A percentile compares a stretch with the other conserved stretches of the same genome.
These are phyloP conservation scores for Hyposoter dolosus DNA, from an alignment of 2,888 invertebrate genomes.

Conservation along the genomic window DNA sequence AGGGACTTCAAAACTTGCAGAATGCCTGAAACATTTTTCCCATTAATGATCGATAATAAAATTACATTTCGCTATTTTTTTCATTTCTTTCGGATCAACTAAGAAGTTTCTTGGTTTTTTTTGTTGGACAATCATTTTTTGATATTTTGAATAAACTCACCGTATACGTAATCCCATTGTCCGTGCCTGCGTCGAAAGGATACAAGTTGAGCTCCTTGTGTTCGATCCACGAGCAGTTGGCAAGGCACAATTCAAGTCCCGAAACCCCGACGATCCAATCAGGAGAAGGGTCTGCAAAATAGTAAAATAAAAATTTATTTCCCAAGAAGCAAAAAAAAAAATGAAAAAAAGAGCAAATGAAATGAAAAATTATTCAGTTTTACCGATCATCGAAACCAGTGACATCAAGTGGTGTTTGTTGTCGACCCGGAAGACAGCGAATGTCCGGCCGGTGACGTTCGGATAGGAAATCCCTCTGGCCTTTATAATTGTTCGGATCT, in stretches of 20 bases:
- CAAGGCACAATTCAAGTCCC: slow-evolving; percentile 93
- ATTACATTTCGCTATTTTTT: neutral
- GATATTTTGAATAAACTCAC: slow-evolving; percentile 84
- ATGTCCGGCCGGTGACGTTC: slow-evolving; percentile 93
- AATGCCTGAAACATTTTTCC: neutral
- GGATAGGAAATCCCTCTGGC: slow-evolving; percentile 96
- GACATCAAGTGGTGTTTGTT: slow-evolving; percentile 94
- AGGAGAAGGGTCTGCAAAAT: slow-evolving; percentile 93
- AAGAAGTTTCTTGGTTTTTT: no score
- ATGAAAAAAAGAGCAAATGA: neutral
- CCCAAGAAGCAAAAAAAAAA: neutral
- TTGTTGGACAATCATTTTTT: neutral
- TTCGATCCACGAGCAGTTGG: slow-evolving; percentile 97
- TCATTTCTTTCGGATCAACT: neutral
- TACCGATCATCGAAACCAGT: slow-evolving; percentile 94
- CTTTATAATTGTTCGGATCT: slow-evolving; percentile 94
- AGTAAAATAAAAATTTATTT: neutral
- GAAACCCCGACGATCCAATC: slow-evolving; percentile 99
- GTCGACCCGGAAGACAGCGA: slow-evolving; percentile 93
- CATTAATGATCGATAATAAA: neutral
- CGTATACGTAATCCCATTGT: slow-evolving; percentile 96
- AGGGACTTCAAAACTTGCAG: neutral
- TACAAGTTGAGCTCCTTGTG: slow-evolving; percentile 93
- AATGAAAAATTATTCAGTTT: slow-evolving; percentile 54
- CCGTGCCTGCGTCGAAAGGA: slow-evolving; percentile 98